Evolutionary conservation across 2,888 invertebrate genomes (phyloP).

Genomic region (Polyploca ridens): DNA sequence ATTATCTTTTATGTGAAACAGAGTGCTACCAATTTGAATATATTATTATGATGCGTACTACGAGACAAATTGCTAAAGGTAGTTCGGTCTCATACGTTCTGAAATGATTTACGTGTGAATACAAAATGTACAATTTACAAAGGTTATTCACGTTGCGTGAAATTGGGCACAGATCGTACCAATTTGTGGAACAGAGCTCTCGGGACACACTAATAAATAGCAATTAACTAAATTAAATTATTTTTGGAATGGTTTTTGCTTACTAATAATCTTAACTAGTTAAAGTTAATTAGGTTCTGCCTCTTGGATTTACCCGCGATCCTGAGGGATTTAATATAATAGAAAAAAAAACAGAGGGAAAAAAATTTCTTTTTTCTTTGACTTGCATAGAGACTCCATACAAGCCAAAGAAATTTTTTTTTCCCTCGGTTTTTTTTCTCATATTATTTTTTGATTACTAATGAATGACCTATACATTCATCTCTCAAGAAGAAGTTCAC

Average conservation of each 20-base stretch:
- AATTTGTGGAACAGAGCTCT: slow-evolving; percentile 6
- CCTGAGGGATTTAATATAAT: no score
- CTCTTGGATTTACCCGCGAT: no score
- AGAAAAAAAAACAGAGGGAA: no score
- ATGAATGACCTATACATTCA: no score
- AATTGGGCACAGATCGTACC: not conserved
- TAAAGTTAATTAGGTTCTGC: no score
- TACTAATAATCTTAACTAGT: not conserved
- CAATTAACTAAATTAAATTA: slow-evolving; percentile 7
- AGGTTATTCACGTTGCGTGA: slow-evolving; percentile 4
- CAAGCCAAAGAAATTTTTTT: no score
- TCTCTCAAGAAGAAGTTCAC: no score
- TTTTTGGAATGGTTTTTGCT: not conserved
- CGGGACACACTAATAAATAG: slow-evolving; percentile 2
- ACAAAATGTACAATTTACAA: slow-evolving; percentile 3
- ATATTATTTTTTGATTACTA: no score
- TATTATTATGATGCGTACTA: not conserved
- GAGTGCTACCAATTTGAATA: not conserved
- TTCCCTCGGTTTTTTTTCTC: no score
- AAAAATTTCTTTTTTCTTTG: no score
- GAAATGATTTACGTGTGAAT: slow-evolving; percentile 1
- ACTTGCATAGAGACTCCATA: no score
- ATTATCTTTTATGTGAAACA: not conserved
- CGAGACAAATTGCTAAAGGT: not conserved
- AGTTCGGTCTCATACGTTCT: not conserved